Conservation (phyloP, 2,888 invertebrate genomes). For the Subacronicta megacephala region DNA sequence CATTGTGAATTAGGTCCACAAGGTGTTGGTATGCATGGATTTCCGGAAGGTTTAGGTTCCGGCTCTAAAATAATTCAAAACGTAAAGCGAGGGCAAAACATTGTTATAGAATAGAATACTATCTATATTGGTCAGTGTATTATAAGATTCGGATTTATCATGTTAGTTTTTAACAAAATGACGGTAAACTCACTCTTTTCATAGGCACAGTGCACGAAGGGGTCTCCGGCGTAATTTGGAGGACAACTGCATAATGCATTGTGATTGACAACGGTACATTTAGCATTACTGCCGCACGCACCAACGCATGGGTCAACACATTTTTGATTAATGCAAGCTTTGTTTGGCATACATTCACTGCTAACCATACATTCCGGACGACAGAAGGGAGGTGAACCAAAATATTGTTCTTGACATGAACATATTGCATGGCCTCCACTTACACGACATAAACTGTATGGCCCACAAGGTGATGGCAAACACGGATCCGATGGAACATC, state of each 20-base stretch:
- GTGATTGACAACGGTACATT: slow-evolving; percentile 95
- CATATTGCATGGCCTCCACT: slow-evolving; percentile 94
- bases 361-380: slow-evolving; percentile 95
- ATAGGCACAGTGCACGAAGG: slow-evolving; percentile 92
- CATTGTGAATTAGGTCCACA: slow-evolving; percentile 96
- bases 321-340: slow-evolving; percentile 94
- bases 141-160: slow-evolving; percentile 1
- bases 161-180: slow-evolving; percentile 7
- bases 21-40: slow-evolving; percentile 95
- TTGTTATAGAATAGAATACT: no score
- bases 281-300: slow-evolving; percentile 95
- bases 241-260: slow-evolving; percentile 96
- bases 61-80: slow-evolving; percentile 81
- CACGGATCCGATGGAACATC: slow-evolving; percentile 88
- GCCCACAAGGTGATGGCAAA: slow-evolving; percentile 93
- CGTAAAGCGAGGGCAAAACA: neutral
- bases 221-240: slow-evolving; percentile 93
- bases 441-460: slow-evolving; percentile 94
- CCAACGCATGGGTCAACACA: slow-evolving; percentile 95
- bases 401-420: slow-evolving; percentile 93
- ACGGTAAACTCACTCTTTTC: slow-evolving; percentile 91
- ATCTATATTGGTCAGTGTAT: neutral
- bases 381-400: slow-evolving; percentile 94
- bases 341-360: slow-evolving; percentile 94
- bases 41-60: slow-evolving; percentile 88